Evolutionary conservation across 2,797 vertebrate genomes (phyloP), one percentile per base, ranked within the genome.

Genomic region (Bryconaethiops microstoma): DNA sequence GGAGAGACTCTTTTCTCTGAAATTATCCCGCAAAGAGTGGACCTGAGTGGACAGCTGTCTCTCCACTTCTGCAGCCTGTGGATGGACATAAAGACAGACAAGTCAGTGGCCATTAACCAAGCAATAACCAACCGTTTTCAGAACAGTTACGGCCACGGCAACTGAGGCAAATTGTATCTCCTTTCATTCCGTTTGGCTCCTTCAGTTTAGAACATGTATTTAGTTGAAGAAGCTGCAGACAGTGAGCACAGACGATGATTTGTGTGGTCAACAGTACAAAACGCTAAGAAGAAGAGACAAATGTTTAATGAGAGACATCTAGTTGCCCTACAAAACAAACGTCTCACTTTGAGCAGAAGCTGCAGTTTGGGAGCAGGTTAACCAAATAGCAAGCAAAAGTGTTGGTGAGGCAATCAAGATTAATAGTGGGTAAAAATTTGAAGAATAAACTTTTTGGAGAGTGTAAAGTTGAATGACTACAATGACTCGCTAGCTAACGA

Each of bases 1-100:
- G 69, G 97, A 99, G 9, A 96, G 91, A 76, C 95, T 97, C 92
- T 98, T 99, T 93, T 98, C 97, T 88, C 96, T 95, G 85, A 98
- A 99, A 89, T 99, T 96, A 74, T 97, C 96, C 89, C 94, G 93
- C 90, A 99, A 95, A 19, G 95, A 96, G 83, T 97, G 96, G 88
- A 99, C 97, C 94, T 99, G 97, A 95, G 96, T 93, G 87, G 96
- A 98, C 91, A 99, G 95, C 88, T 97, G 96, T 89, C 93, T 95
- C 90, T 99, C 98, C 89, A 97, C 96, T 89, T 98, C 96, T 0
- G 97, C 96, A 0, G 97, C 97, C 98, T 99, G 90, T 62, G 75
- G 52, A 77, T 2, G 23, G 9, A 88, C 29, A 81, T 35, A 80
- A 14, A 74, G 19, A 80, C 40, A 72, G 42, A 80, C 14, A 7